Evolutionary conservation across 2,797 vertebrate species (phyloP).

Genomic region (Ctenochaetus hawaiiensis): DNA sequence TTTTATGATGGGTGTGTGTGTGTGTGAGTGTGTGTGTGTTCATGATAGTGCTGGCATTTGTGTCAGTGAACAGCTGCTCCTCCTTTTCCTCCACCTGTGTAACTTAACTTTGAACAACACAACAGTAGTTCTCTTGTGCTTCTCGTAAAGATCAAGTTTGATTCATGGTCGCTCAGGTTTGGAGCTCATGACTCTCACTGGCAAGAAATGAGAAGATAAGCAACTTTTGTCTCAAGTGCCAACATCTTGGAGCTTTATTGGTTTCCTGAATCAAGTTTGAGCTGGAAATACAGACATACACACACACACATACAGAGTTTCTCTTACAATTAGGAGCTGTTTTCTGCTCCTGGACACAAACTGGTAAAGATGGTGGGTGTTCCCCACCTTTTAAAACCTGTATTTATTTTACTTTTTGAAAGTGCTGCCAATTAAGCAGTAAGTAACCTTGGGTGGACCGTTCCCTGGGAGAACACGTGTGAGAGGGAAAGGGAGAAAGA

Average conservation of each 20-base stretch:
- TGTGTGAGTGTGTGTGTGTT: conserved; percentile 16
- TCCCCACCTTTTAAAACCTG: conserved; percentile 53
- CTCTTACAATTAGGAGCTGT: conserved; percentile 42
- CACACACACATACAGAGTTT: conserved; percentile 13
- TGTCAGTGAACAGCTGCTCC: conserved; percentile 66
- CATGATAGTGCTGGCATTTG: conserved; percentile 8
- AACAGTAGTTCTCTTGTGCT: conserved; percentile 59
- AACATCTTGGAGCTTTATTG: conserved; percentile 53
- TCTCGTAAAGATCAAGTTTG: conserved; percentile 58
- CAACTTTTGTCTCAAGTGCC: conserved; percentile 56
- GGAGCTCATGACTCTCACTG: conserved; percentile 36
- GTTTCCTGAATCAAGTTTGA: conserved; percentile 55
- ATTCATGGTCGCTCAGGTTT: conserved; percentile 57
- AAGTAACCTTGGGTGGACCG: conserved; percentile 61
- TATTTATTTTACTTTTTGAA: conserved; percentile 74
- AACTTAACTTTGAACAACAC: conserved; percentile 15
- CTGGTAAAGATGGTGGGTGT: conserved; percentile 68
- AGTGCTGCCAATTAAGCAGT: conserved; percentile 67
- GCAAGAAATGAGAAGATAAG: conserved; percentile 63
- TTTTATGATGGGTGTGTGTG: conserved; percentile 26
- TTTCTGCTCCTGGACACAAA: conserved; percentile 55
- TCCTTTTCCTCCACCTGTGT: conserved; percentile 52
- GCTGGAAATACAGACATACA: conserved; percentile 24
- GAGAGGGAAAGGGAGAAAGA: conserved; percentile 47
- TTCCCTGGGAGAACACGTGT: conserved; percentile 52